Conservation (phyloP, 2,888 invertebrate genomes). For the Aspidiotus destructor region DNA sequence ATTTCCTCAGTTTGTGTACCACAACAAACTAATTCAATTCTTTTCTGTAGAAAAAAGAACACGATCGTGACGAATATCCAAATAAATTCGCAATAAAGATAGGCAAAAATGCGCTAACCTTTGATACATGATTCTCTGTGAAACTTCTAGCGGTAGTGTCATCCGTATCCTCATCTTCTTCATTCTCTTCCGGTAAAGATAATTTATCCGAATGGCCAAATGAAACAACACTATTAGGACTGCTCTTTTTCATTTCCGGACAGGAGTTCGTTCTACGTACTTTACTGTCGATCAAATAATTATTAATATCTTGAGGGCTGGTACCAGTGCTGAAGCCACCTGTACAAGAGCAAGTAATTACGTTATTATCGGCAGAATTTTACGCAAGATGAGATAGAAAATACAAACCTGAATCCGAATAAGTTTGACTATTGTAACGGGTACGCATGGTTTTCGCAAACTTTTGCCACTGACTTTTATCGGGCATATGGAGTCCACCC, state of each 20-base stretch:
- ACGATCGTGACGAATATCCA: too few relatives aligned
- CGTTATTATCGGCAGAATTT: not conserved
- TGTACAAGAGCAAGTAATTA: not conserved
- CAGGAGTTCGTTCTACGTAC: constrained; percentile 57
- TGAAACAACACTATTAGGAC: constrained; percentile 27
- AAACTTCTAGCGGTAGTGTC: constrained; percentile 21
- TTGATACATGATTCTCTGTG: not conserved
- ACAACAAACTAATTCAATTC: not conserved
- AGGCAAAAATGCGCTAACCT: too few relatives aligned
- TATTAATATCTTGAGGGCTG: constrained; percentile 43
- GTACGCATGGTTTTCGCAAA: constrained; percentile 51
- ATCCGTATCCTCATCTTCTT: constrained; percentile 36
- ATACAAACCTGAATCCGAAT: constrained; percentile 29
- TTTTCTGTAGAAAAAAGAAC: too few relatives aligned
- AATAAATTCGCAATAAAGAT: too few relatives aligned
- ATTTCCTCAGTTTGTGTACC: constrained; percentile 59
- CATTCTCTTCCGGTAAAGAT: constrained; percentile 33
- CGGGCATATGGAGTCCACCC: constrained; percentile 55
- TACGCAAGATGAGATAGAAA: not conserved
- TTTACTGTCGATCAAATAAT: constrained; percentile 39
- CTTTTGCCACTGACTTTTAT: constrained; percentile 47
- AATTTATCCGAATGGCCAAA: constrained; percentile 9
- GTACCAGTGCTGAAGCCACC: constrained; percentile 41
- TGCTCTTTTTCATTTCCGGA: constrained; percentile 50
- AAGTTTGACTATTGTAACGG: constrained; percentile 55